Evolutionary conservation across 2,797 vertebrate species (phyloP).

Genomic region (Psittacula derbiana): DNA sequence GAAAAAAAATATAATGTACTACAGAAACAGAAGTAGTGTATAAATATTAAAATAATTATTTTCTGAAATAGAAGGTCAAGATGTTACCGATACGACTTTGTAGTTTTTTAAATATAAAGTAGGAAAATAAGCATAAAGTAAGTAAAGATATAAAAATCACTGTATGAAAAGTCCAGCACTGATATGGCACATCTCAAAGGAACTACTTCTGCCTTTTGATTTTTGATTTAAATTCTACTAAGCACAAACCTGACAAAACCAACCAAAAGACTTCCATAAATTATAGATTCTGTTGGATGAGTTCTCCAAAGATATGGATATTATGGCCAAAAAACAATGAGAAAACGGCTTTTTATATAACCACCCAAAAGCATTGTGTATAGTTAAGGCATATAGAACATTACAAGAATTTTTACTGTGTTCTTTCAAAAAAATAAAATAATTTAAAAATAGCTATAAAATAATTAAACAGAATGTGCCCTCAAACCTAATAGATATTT

Average conservation of each 20-base stretch:
- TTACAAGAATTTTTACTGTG: neutral
- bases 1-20: neutral
- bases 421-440: neutral
- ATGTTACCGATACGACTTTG: neutral
- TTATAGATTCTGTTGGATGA: neutral
- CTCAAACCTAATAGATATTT: neutral
- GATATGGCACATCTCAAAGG: neutral
- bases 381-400: neutral
- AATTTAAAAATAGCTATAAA: neutral
- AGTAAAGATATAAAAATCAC: neutral
- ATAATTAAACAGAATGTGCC: neutral
- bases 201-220: neutral
- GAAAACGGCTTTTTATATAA: neutral
- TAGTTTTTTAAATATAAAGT: neutral
- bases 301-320: neutral
- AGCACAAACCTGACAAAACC: neutral
- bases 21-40: neutral
- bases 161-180: neutral
- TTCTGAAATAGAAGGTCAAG: neutral
- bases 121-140: neutral
- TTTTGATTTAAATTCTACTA: neutral
- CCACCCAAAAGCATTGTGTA: neutral
- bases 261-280: neutral
- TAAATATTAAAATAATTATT: neutral
- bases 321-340: neutral